Percentiles rank a stretch among this genome's conserved stretches.
Conservation (phyloP, 2,113 vertebrate genomes). For the Etheostoma cragini region DNA sequence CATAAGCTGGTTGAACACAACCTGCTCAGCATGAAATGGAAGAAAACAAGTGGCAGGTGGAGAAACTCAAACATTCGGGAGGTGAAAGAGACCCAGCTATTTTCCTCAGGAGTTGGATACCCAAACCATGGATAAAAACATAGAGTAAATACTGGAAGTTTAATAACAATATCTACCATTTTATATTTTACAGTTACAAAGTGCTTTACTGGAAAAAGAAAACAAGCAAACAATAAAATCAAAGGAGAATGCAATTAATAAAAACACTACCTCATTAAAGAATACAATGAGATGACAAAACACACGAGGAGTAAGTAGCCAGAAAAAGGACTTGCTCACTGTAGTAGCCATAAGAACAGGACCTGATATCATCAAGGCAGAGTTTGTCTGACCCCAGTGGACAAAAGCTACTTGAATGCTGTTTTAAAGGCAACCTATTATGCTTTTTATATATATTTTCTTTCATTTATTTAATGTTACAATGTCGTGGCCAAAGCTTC, state of each 20-base stretch:
- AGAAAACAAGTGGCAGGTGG: conserved; percentile 20
- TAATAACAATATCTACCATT: neutral
- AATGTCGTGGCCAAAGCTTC: too few relatives aligned
- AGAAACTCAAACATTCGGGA: conserved; percentile 12
- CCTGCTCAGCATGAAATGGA: neutral
- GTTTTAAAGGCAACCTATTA: too few relatives aligned
- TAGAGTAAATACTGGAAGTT: neutral
- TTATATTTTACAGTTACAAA: neutral
- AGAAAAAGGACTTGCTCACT: neutral
- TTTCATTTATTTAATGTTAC: too few relatives aligned
- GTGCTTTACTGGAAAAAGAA: neutral
- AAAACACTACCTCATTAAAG: neutral
- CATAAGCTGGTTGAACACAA: neutral
- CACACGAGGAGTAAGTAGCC: neutral
- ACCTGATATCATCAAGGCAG: neutral
- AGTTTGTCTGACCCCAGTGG: too few relatives aligned
- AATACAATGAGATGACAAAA: neutral
- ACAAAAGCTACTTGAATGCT: too few relatives aligned
- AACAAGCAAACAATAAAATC: neutral
- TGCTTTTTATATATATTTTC: too few relatives aligned
- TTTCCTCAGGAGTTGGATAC: neutral
- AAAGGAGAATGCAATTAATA: neutral
- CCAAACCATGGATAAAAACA: neutral
- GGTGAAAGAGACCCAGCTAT: conserved; percentile 4
- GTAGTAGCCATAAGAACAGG: neutral